Evolutionary conservation across 2,113 vertebrate species (phyloP), one percentile per base, ranked within the genome.

Genomic region (Sylvilagus bachmani): DNA sequence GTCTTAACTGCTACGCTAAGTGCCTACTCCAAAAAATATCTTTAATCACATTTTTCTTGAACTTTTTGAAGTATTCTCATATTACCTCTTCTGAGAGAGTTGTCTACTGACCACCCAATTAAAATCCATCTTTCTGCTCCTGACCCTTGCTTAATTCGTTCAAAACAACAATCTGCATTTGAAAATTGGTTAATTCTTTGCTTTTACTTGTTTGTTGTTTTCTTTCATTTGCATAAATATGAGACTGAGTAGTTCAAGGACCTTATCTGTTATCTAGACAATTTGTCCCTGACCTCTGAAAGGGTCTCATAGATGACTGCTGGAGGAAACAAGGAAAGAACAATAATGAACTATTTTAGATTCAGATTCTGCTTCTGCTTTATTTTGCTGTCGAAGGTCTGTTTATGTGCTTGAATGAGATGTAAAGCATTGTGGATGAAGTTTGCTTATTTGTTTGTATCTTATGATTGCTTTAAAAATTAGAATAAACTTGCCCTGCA

Each of bases 391-490:
- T 31, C 53, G 69, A 49, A 70, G 53, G 51, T 62, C 38, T 62
- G 6, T 77, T 96, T 94, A 69, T 91, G 82, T 93, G 78, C 78
- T 81, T 93, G 69, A 73, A 27, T 85, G 82, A 93, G 62, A 36
- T 44, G 10, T 53, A 89, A 84, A 95, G 64, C 79, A 29, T 80
- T 79, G 25, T 13, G 38, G 71, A 10, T 19, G 9, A 70, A 13
- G 0, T 78, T 27, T 33, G 3, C 58, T 81, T 90, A 85, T 89
- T 33, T 92, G 7, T 90, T 82, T 55, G 55, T 2, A 49, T 67
- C 3, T 95, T 73, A 44, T 8, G 10, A 44, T 79, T 70, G 36
- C 38, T 87, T 24, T 83, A 51, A 58, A 86, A 79, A 66, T 53
- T 75, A 12, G 58, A 49, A 1, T 82, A 58, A 85, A 71, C 36